Evolutionary conservation across 2,113 vertebrate species (phyloP), one percentile per base, ranked within the genome.

Genomic region (Takifugu bimaculatus): DNA sequence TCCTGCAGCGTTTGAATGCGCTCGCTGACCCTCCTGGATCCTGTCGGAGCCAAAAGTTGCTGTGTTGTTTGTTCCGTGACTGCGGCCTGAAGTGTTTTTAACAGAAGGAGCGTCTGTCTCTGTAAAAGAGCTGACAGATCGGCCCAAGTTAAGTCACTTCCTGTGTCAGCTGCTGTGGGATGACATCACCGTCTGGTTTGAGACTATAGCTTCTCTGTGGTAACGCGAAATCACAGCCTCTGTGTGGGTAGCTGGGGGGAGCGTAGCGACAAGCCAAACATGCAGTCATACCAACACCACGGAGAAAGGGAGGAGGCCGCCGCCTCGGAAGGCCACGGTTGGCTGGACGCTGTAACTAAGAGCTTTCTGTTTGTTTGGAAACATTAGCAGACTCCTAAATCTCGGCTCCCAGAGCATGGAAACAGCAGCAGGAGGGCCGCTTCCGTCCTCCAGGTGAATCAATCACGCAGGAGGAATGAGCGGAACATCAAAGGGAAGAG

Each of bases 111-210:
- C 75, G 20, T 20, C 50, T 58, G 59, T 60, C 49, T 74, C 71
- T 56, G 56, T 62, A 39, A 74, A 72, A 79, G 57, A 58, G 47
- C 50, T 70, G 56, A 69, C 53, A 63, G 54, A 61, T 69, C 54
- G 65, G 51, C 64, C 42, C 27, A 61, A 52, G 54, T 85, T 73
- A 84, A 78, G 82, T 85, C 84, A 86, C 85, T 85, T 89, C 83
- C 84, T 87, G 79, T 75, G 68, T 63, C 63, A 83, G 65, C 64
- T 44, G 65, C 68, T 73, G 60, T 0, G 59, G 60, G 42, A 83
- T 89, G 84, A 89, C 84, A 86, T 89, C 88, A 88, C 48, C 6
- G 84, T 85, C 88, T 89, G 67, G 67, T 83, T 79, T 80, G 48
- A 81, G 78, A 83, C 84, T 80, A 67, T 76, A 35, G 69, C 61